Conservation (phyloP, 2,113 vertebrate species). For the Anguilla japonica region DNA sequence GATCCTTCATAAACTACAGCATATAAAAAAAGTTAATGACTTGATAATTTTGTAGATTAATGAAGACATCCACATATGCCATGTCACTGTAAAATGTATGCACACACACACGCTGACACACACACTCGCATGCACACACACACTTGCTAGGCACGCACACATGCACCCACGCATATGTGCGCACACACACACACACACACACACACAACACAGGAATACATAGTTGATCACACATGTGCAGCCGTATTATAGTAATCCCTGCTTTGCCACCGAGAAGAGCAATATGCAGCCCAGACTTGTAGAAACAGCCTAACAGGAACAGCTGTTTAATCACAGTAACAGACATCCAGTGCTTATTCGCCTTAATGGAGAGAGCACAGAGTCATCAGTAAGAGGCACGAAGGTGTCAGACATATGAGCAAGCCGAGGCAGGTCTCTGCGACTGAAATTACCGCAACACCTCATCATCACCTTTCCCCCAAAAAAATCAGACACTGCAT, state of each 20-base stretch:
- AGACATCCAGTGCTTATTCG: constrained; percentile 8
- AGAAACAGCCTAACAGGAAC: background rate
- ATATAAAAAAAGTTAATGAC: too few relatives aligned
- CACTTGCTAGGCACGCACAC: too few relatives aligned
- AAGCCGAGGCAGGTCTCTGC: background rate
- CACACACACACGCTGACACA: too few relatives aligned
- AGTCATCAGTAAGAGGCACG: background rate
- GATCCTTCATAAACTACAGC: too few relatives aligned
- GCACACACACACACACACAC: too few relatives aligned
- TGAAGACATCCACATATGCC: too few relatives aligned
- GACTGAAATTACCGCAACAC: constrained; percentile 4
- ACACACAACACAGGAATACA: too few relatives aligned
- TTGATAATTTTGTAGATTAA: too few relatives aligned
- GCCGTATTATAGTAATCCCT: background rate
- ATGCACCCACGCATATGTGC: too few relatives aligned
- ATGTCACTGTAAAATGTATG: too few relatives aligned
- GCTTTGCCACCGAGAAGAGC: background rate
- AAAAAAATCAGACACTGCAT: too few relatives aligned
- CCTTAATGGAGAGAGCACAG: background rate
- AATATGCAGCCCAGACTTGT: background rate
- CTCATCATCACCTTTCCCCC: background rate
- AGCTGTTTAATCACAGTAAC: background rate
- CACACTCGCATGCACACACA: too few relatives aligned
- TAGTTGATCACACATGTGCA: background rate
- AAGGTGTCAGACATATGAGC: background rate